Evolutionary conservation across 2,113 vertebrate species (phyloP).

Genomic region (Bos taurus): ARS-UCD2.0 NC_037332.1:91138501-91139000

Average conservation of each 20-base stretch:
- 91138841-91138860: background rate
- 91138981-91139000: background rate
- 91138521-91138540: background rate
- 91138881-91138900: background rate
- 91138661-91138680: background rate
- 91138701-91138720: conserved; percentile 57
- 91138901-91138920: background rate
- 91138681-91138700: background rate
- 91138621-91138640: background rate
- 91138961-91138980: background rate
- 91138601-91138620: background rate
- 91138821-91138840: background rate
- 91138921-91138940: background rate
- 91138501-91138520: background rate
- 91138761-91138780: background rate
- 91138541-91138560: background rate
- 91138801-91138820: background rate
- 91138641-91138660: background rate
- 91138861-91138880: background rate
- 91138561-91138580: background rate
- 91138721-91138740: conserved; percentile 36
- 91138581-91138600: background rate
- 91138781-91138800: background rate
- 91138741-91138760: conserved; percentile 4
- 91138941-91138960: background rate